Conservation (phyloP, 2,888 invertebrate genomes). For the Minunthozetes semirufus region DNA sequence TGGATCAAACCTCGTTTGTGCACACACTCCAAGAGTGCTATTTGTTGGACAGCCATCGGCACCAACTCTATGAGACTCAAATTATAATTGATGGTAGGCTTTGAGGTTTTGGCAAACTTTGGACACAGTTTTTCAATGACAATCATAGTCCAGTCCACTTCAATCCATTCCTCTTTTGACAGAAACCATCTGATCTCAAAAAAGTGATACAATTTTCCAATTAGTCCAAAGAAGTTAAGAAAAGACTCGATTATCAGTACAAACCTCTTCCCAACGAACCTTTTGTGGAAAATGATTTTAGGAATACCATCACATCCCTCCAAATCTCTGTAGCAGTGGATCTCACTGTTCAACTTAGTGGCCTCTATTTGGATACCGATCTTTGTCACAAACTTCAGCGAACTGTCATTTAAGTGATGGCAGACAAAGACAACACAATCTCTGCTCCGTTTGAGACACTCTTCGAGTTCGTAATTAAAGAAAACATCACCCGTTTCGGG, state of each 20-base stretch:
- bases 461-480: background rate
- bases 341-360: background rate
- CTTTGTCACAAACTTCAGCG: background rate
- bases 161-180: background rate
- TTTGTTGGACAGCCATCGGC: conserved; percentile 12
- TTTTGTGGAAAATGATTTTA: background rate
- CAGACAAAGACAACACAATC: conserved; percentile 21
- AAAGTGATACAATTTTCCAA: background rate
- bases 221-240: no score
- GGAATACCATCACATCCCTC: background rate
- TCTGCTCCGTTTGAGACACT: background rate
- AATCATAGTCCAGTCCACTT: conserved; percentile 2
- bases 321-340: background rate
- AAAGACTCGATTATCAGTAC: background rate
- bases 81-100: background rate
- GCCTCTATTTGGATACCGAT: background rate
- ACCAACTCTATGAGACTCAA: background rate
- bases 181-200: background rate
- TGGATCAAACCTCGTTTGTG: background rate
- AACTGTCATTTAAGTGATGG: background rate
- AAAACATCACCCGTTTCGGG: background rate
- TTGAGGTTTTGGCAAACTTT: background rate
- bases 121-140: background rate
- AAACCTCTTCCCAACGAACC: background rate
- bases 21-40: background rate